Evolutionary conservation across 30 jellyfish, hydroid and myxozoan species (phyloP).

Genomic region (Catostylus mosaicus): DNA sequence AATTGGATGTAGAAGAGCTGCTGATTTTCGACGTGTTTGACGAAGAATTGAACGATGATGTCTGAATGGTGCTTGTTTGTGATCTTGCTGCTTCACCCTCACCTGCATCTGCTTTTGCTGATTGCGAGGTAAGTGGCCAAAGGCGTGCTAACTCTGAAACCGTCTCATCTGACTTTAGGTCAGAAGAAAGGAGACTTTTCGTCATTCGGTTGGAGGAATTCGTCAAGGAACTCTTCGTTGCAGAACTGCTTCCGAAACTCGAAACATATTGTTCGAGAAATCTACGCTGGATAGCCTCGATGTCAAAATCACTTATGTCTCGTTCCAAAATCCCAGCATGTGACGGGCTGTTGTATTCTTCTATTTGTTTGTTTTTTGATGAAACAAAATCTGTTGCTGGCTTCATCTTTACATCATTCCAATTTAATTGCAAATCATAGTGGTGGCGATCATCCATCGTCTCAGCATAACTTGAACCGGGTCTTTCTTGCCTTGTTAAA

Average conservation of each 20-base stretch:
- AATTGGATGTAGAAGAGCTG: not conserved
- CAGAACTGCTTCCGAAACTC: slow-evolving; percentile 17
- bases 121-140: slow-evolving; percentile 25
- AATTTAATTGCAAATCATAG: not conserved
- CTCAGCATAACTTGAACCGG: not conserved
- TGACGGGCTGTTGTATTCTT: not conserved
- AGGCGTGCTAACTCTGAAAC: slow-evolving; percentile 65
- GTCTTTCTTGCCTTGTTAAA: not conserved
- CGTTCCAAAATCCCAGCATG: not conserved
- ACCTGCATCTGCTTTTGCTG: slow-evolving; percentile 17
- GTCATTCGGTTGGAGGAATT: slow-evolving; percentile 34
- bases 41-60: not conserved
- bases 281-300: slow-evolving; percentile 14
- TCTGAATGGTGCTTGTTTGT: not conserved
- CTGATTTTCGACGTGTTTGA: not conserved
- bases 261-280: slow-evolving; percentile 31
- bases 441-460: not conserved
- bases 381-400: no score
- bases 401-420: not conserved
- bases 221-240: slow-evolving; percentile 19
- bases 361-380: not conserved
- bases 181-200: slow-evolving; percentile 32
- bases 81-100: not conserved
- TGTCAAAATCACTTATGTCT: not conserved
- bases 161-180: slow-evolving; percentile 52